Evolutionary conservation across 2,113 vertebrate genomes (phyloP).

Genomic region (Piaya cayana): DNA sequence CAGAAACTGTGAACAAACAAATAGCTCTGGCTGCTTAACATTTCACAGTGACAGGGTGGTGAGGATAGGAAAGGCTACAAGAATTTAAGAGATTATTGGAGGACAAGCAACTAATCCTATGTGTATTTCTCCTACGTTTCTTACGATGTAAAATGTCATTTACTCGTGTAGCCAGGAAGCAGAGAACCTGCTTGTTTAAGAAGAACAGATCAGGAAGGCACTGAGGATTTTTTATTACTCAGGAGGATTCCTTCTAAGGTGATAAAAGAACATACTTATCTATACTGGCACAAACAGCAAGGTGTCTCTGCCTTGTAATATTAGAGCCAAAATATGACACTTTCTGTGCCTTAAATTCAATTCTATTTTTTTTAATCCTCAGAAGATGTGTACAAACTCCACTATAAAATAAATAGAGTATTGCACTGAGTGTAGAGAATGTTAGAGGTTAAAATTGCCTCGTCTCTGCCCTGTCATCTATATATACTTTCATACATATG

Average conservation of each 20-base stretch:
- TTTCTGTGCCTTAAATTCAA: slow-evolving; percentile 5
- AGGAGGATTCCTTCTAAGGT: slow-evolving; percentile 48
- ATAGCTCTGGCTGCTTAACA: slow-evolving; percentile 28
- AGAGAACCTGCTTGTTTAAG: slow-evolving; percentile 31
- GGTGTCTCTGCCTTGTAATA: slow-evolving; percentile 46
- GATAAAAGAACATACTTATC: slow-evolving; percentile 60
- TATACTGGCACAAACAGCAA: slow-evolving; percentile 54
- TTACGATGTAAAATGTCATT: slow-evolving; percentile 33
- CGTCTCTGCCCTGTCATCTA: background rate
- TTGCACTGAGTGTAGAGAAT: background rate
- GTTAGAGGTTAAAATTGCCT: slow-evolving; percentile 46
- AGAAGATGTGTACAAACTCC: background rate
- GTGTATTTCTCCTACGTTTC: slow-evolving; percentile 9
- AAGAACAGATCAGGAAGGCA: slow-evolving; percentile 26
- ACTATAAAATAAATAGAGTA: slow-evolving; percentile 27
- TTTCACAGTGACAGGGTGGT: background rate
- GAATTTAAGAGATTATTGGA: slow-evolving; percentile 48
- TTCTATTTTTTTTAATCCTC: background rate
- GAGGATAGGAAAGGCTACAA: background rate
- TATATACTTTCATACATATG: slow-evolving; percentile 32
- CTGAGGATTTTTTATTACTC: slow-evolving; percentile 47
- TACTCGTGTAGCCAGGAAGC: background rate
- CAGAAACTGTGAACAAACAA: slow-evolving; percentile 42
- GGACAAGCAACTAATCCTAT: slow-evolving; percentile 31
- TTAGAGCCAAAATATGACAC: slow-evolving; percentile 36